phyloP scores from a whole-genome alignment of 2,888 invertebrate genomes.

The Papilio gigon region DNA sequence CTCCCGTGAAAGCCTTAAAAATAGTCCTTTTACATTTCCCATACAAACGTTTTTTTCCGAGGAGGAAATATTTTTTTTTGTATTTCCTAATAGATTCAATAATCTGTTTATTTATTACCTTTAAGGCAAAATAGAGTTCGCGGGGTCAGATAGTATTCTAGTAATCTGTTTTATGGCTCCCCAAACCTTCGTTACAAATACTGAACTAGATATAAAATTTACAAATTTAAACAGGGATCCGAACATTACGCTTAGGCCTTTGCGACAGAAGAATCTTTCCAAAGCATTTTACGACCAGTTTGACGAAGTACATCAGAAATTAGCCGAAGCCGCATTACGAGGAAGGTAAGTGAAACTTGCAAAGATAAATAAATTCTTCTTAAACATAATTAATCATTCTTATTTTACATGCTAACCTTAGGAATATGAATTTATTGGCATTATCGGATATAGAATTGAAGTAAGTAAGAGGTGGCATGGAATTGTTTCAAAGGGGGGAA shows the following conservation, averaged over 20 bases:
- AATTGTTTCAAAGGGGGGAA: neutral
- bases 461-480: slow-evolving; percentile 56
- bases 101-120: too few relatives aligned
- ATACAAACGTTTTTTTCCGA: too few relatives aligned
- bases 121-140: too few relatives aligned
- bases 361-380: neutral
- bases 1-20: too few relatives aligned
- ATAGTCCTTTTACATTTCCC: too few relatives aligned
- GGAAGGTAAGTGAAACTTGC: slow-evolving; percentile 73
- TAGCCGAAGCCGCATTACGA: slow-evolving; percentile 81
- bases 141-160: too few relatives aligned
- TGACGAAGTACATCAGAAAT: slow-evolving; percentile 81
- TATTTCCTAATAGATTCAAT: too few relatives aligned
- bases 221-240: slow-evolving; percentile 61
- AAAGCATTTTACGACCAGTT: slow-evolving; percentile 81
- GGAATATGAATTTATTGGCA: slow-evolving; percentile 69
- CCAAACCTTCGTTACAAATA: neutral
- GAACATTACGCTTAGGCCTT: slow-evolving; percentile 76
- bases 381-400: slow-evolving; percentile 17
- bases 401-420: slow-evolving; percentile 61
- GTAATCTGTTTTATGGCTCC: too few relatives aligned
- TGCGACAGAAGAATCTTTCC: slow-evolving; percentile 85
- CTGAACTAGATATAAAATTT: neutral
- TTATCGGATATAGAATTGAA: slow-evolving; percentile 58
- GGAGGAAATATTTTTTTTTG: too few relatives aligned